Percentiles rank a stretch among this genome's conserved stretches.
Evolutionary conservation across 2,888 invertebrate genomes (phyloP).

Genomic region (Esperia sulphurella): DNA sequence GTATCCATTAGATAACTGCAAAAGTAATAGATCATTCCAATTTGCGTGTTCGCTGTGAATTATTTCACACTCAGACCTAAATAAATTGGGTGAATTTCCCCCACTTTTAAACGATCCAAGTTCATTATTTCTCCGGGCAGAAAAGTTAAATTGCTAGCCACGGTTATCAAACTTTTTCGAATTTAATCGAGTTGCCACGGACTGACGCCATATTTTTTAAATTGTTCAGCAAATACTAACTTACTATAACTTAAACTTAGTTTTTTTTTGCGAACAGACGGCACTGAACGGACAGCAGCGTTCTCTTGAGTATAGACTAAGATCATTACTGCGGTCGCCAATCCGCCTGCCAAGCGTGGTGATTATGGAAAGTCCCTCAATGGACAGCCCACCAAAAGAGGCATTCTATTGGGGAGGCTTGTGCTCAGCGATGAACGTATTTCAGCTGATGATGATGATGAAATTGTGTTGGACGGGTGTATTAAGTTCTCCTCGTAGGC

Average conservation of each 20-base stretch:
- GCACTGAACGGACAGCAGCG: no score
- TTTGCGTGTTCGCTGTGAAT: background rate
- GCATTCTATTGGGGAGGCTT: no score
- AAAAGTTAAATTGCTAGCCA: constrained; percentile 19
- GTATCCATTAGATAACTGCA: background rate
- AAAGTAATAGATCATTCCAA: background rate
- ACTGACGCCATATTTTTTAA: background rate
- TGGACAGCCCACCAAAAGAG: no score
- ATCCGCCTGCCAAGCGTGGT: no score
- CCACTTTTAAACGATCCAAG: constrained; percentile 15
- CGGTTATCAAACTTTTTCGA: constrained; percentile 15
- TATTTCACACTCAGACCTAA: background rate
- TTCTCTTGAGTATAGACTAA: no score
- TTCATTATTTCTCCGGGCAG: constrained; percentile 16
- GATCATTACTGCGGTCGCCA: no score
- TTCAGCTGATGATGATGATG: no score
- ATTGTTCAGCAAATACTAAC: background rate
- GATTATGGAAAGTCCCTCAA: no score
- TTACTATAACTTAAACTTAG: background rate
- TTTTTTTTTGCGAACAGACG: no score
- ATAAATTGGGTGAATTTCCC: background rate
- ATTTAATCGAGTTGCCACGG: constrained; percentile 3
- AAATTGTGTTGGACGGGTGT: no score
- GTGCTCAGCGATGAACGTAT: no score
- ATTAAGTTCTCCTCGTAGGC: no score